Percentiles rank a stretch among this genome's conserved stretches.
Conservation (phyloP, 2,888 invertebrate species). For the Orthosia cruda region DNA sequence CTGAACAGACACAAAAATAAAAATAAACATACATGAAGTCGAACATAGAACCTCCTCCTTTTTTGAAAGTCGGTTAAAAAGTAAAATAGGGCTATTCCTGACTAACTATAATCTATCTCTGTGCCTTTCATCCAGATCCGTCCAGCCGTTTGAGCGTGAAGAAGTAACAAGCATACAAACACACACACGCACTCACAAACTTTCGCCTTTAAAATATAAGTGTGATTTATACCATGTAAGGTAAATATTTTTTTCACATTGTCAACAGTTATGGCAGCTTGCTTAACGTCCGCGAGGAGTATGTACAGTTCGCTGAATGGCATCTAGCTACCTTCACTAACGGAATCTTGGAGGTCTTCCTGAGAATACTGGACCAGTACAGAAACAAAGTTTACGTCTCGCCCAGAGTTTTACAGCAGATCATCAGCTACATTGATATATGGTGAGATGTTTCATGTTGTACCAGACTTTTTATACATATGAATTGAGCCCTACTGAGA, state of each 20-base stretch:
- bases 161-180: too few species aligned
- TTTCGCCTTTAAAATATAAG: too few species aligned
- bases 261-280: conserved; percentile 98
- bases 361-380: conserved; percentile 96
- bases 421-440: conserved; percentile 97
- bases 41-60: too few species aligned
- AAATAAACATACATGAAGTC: too few species aligned
- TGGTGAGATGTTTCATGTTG: conserved; percentile 91
- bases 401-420: conserved; percentile 97
- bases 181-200: too few species aligned
- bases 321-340: conserved; percentile 98
- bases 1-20: too few species aligned
- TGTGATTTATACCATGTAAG: too few species aligned
- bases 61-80: too few species aligned
- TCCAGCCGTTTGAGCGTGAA: too few species aligned
- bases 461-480: conserved; percentile 1
- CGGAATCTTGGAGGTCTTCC: conserved; percentile 96
- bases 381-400: conserved; percentile 96
- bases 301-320: conserved; percentile 98
- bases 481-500: neutral
- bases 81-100: too few species aligned
- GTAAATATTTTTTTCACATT: neutral
- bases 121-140: too few species aligned
- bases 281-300: conserved; percentile 97
- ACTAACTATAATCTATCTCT: too few species aligned